phyloP scores from a whole-genome alignment of 2,888 invertebrate genomes.

The Ischnura elegans region DNA sequence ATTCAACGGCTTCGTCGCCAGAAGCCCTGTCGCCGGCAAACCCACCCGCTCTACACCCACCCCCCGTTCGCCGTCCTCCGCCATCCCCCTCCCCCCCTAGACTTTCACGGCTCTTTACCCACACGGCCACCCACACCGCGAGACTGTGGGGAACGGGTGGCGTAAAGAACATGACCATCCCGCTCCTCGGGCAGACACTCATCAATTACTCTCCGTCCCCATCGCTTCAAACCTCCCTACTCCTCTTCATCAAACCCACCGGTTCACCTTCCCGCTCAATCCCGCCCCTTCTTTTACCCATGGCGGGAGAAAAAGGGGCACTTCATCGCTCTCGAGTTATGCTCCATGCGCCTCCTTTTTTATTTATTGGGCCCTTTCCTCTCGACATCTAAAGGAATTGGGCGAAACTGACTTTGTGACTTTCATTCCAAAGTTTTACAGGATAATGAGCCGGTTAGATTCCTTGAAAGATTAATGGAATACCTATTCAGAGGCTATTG shows the following conservation, averaged over 20 bases:
- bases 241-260: conserved; percentile 5
- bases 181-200: conserved; percentile 48
- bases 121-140: conserved; percentile 58
- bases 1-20: conserved; percentile 67
- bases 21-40: conserved; percentile 65
- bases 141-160: conserved; percentile 49
- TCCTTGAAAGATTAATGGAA: neutral
- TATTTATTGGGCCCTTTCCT: neutral
- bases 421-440: neutral
- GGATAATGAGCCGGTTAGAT: neutral
- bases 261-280: neutral
- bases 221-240: neutral
- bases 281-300: neutral
- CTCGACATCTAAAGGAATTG: neutral
- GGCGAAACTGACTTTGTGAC: neutral
- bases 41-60: conserved; percentile 25
- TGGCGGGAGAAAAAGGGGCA: neutral
- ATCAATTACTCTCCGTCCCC: conserved; percentile 46
- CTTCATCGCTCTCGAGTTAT: neutral
- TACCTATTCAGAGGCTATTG: neutral
- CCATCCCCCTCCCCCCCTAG: conserved; percentile 17
- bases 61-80: neutral
- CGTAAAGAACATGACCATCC: conserved; percentile 43
- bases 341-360: neutral
- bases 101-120: conserved; percentile 62